Percentiles rank a stretch among this genome's conserved stretches.
phyloP scores from a whole-genome alignment of 2,888 invertebrate species.

The Cristatella mucedo region DNA sequence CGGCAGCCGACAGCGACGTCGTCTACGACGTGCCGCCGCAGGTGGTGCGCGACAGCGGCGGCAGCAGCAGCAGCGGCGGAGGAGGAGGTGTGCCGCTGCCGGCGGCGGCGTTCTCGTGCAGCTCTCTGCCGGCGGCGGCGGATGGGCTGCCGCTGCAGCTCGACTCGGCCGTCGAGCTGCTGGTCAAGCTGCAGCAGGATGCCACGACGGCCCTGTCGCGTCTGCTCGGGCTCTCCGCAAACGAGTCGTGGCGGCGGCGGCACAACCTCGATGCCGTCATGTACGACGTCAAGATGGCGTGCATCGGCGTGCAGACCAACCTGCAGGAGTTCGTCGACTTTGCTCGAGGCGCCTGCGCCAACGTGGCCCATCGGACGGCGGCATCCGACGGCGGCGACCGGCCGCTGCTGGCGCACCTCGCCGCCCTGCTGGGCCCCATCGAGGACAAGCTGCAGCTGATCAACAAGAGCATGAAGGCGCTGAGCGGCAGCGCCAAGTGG shows the following conservation, averaged over 20 bases:
- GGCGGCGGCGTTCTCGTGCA: slow-evolving; percentile 18
- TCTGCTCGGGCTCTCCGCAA: slow-evolving; percentile 54
- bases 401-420: slow-evolving; percentile 24
- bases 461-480: slow-evolving; percentile 9
- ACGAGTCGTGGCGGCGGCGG: slow-evolving; percentile 59
- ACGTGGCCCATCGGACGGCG: slow-evolving; percentile 50
- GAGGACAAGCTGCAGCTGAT: slow-evolving; percentile 15
- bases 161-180: slow-evolving; percentile 56
- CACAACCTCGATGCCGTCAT: slow-evolving; percentile 61
- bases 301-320: slow-evolving; percentile 58
- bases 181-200: slow-evolving; percentile 59
- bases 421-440: slow-evolving; percentile 23
- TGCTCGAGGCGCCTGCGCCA: slow-evolving; percentile 69
- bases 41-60: slow-evolving; percentile 35
- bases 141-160: slow-evolving; percentile 52
- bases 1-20: slow-evolving; percentile 14
- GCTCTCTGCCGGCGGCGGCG: neutral
- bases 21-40: slow-evolving; percentile 40
- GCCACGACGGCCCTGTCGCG: slow-evolving; percentile 65
- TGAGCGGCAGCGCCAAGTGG: too few species aligned
- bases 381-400: too few species aligned
- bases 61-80: slow-evolving; percentile 20
- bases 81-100: slow-evolving; percentile 23
- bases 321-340: slow-evolving; percentile 74
- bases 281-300: slow-evolving; percentile 66